Base-by-base conservation (phyloP, 2,888 invertebrate genomes). In the Camponotus fellah region DNA sequence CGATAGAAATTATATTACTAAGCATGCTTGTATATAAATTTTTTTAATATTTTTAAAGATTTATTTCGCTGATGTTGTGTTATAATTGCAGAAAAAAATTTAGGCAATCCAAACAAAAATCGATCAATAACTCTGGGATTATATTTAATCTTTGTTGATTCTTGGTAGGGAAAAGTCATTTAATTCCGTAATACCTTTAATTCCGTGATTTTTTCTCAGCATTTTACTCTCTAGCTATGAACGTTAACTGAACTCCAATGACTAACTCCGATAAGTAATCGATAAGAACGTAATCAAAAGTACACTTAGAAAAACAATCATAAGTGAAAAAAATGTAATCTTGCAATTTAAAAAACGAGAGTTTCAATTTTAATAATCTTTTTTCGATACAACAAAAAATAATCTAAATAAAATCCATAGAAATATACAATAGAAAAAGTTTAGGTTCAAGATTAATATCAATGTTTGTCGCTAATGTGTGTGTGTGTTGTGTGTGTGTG, bases 381-480 rank as follows among this genome's bases (percentile, higher is more conserved):
- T 4, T 46, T 4, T 21, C 34, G 10, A 3, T 40, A 2, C 17
- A 4, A 9, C 26, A 26, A 0, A 56, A 40, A 26, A 53, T 65
- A 64, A 76, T 56, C 17, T 2, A 40, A 40, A 40, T 65, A n/a
- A 66, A 46, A 8, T 53, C 6, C 12, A 34, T 17, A 34, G 5
- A 46, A 8, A 53, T 6, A 21, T 32, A 34, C 69, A 14, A 62
- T 71, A 5, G 12, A n/a, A 46, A 12, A 49, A 71, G 62, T 46
- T 56, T 17, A 68, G 26, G 26, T 26, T 26, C 2, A 3, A 10
- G 17, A 53, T 26, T 40, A 40, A 40, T 14, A 56, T 53, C 26
- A 66, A 68, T 17, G 17, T 84, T 76, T 81, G 58, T 76, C 5
- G 75, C 83, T 79, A 64, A 64, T 81, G 8, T 26, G 26, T 26